Percentiles rank a stretch among this genome's conserved stretches.
Evolutionary conservation across 2,888 invertebrate genomes (phyloP).

Genomic region (Spodoptera littoralis): DNA sequence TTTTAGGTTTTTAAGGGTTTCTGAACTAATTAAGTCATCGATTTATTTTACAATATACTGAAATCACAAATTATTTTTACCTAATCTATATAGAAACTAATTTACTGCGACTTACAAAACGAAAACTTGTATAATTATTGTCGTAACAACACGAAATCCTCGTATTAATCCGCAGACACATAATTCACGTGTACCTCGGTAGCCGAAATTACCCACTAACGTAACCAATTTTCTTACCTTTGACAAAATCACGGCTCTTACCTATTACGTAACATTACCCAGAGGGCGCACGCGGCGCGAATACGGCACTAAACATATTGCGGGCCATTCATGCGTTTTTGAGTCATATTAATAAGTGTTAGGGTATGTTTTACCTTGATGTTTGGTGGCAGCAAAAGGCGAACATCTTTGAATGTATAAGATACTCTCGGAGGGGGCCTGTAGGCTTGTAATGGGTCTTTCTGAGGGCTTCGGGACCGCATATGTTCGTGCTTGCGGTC

Average conservation of each 20-base stretch:
- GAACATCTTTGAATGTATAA: conserved; percentile 70
- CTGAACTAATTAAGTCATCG: no score
- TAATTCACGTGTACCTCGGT: conserved; percentile 78
- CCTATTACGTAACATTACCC: conserved; percentile 88
- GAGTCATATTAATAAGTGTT: conserved; percentile 78
- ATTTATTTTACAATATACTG: no score
- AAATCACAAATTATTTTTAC: no score
- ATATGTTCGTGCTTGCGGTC: conserved; percentile 73
- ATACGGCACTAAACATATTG: conserved; percentile 74
- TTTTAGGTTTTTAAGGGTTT: no score
- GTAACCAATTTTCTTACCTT: conserved; percentile 88
- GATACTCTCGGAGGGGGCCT: conserved; percentile 72
- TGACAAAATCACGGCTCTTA: conserved; percentile 85
- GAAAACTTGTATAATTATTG: conserved; percentile 27
- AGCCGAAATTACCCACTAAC: conserved; percentile 83
- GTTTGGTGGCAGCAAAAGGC: conserved; percentile 66
- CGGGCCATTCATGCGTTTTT: conserved; percentile 66
- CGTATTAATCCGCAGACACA: conserved; percentile 65
- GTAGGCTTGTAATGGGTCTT: conserved; percentile 78
- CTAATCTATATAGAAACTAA: no score
- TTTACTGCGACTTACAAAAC: not conserved
- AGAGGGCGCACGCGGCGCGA: conserved; percentile 84
- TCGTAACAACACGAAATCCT: conserved; percentile 43
- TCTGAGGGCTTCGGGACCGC: conserved; percentile 61
- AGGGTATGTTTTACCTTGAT: conserved; percentile 76